phyloP scores from a whole-genome alignment of 2,888 invertebrate species.

The Chrysolina oricalcia region DNA sequence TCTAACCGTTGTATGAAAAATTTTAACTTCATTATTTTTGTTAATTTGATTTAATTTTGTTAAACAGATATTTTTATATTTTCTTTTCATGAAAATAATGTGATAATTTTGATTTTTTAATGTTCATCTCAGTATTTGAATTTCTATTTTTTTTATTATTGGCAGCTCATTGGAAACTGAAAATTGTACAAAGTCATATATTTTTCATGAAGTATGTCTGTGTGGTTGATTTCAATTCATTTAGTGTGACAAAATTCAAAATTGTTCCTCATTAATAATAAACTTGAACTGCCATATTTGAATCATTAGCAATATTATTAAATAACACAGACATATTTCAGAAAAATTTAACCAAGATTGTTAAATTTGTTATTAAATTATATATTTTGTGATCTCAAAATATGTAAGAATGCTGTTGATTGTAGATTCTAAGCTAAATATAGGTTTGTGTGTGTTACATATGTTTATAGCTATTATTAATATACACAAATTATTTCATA shows the following conservation, averaged over 20 bases:
- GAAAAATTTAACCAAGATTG: slow-evolving; percentile 61
- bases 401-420: slow-evolving; percentile 70
- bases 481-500: slow-evolving; percentile 70
- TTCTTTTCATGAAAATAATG: slow-evolving; percentile 62
- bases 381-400: slow-evolving; percentile 73
- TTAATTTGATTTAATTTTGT: slow-evolving; percentile 62
- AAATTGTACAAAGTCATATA: slow-evolving; percentile 52
- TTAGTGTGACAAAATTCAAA: slow-evolving; percentile 56
- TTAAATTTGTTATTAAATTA: slow-evolving; percentile 71
- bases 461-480: slow-evolving; percentile 68
- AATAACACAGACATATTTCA: slow-evolving; percentile 48
- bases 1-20: slow-evolving; percentile 29
- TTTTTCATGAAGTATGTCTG: slow-evolving; percentile 47
- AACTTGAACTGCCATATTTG: slow-evolving; percentile 62
- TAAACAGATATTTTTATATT: slow-evolving; percentile 62
- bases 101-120: slow-evolving; percentile 59
- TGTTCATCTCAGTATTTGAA: slow-evolving; percentile 58
- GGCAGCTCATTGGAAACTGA: slow-evolving; percentile 54
- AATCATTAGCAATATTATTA: slow-evolving; percentile 58
- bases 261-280: slow-evolving; percentile 61
- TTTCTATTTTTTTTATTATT: slow-evolving; percentile 47
- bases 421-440: slow-evolving; percentile 64
- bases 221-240: slow-evolving; percentile 43
- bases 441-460: slow-evolving; percentile 67
- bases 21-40: slow-evolving; percentile 55